Conservation (phyloP, 23 tunicate genomes). For the Phallusia fumigata region DNA sequence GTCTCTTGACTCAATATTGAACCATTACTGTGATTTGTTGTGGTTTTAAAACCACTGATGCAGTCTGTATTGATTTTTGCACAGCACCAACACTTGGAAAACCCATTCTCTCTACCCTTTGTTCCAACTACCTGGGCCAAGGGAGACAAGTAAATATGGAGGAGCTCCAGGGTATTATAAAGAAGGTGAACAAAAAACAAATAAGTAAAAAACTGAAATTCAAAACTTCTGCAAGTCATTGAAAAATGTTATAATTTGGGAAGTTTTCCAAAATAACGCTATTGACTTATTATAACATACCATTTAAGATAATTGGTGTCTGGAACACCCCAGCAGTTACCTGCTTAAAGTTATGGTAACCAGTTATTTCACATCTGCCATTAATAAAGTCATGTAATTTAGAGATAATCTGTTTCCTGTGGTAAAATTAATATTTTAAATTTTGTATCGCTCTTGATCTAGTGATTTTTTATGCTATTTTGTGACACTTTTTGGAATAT, state of each 20-base stretch:
- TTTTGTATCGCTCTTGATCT: no score
- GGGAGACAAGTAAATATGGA: constrained; percentile 42
- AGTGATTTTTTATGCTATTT: neutral
- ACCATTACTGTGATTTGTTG: no score
- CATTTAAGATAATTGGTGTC: no score
- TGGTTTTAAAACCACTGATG: no score
- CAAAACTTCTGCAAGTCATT: neutral
- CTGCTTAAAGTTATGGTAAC: no score
- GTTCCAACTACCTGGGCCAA: constrained; percentile 63
- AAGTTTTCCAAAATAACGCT: no score
- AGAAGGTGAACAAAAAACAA: constrained; percentile 60
- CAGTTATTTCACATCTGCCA: no score
- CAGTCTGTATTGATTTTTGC: neutral
- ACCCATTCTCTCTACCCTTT: constrained; percentile 60
- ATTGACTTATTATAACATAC: neutral
- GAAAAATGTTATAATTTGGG: no score
- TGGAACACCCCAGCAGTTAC: no score
- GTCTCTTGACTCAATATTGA: no score
- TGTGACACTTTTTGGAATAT: neutral
- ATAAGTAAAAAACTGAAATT: no score
- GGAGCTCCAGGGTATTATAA: constrained; percentile 75
- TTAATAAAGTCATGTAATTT: no score
- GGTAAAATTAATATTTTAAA: neutral
- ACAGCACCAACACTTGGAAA: constrained; percentile 76
- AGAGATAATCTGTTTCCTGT: neutral